Conservation (phyloP, 2,113 vertebrate species). For the Hyperopisus bebe region DNA sequence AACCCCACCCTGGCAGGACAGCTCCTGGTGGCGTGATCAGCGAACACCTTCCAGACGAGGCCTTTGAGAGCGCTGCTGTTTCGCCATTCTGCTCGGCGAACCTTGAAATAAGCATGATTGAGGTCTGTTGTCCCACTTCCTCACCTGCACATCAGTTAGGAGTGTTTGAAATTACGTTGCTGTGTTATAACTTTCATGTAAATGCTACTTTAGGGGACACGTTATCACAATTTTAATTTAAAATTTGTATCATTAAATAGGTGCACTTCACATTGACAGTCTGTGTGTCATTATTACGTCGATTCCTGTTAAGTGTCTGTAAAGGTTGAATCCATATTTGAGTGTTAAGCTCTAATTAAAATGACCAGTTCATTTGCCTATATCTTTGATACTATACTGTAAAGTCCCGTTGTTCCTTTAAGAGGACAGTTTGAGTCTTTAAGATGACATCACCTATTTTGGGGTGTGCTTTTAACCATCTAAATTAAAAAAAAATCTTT, state of each 20-base stretch:
- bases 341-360: neutral
- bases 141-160: neutral
- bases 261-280: neutral
- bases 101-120: neutral
- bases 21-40: slow-evolving; percentile 54
- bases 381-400: neutral
- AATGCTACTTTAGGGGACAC: neutral
- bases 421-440: neutral
- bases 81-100: neutral
- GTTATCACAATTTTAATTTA: neutral
- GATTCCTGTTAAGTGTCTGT: neutral
- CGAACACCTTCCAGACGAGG: neutral
- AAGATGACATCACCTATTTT: neutral
- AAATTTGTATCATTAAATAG: neutral
- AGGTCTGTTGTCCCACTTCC: neutral
- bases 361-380: neutral
- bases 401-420: neutral
- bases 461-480: neutral
- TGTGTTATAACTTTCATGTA: neutral
- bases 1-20: slow-evolving; percentile 57
- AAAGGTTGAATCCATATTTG: neutral
- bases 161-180: neutral
- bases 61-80: neutral
- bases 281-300: neutral
- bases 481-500: neutral